Base-by-base conservation (phyloP, 2,113 vertebrate species). In the Hyperopisus bebe region DNA sequence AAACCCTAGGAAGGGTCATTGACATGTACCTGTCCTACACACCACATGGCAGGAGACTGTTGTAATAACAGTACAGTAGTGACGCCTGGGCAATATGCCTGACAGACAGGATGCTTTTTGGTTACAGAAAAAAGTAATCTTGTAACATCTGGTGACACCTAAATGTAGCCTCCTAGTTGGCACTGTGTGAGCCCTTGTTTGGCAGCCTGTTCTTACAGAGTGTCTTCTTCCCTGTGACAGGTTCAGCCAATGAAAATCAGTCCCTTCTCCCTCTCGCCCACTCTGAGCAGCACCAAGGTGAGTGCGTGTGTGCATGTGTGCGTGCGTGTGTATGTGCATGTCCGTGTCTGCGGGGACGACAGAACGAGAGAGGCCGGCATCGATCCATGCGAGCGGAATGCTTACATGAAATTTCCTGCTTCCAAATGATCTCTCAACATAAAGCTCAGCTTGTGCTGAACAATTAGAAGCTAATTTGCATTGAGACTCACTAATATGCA, bases 201-300 rank as follows among this genome's bases (percentile, higher is more conserved):
- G 42, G 42, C 39, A 84, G 82, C 1, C 70, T 31, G 13, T 31
- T 13, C 77, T 27, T 55, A 62, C 13, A 89, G 42, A 15, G 89
- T 51, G 82, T 13, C 91, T 3, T 39, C n/a, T 88, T 93, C 82
- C 88, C 85, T 92, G 62, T 94, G 88, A 10, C 91, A 97, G 96
- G 95, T 96, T 94, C 97, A 96, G 91, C 95, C 96, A 91, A 97
- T 95, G 95, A 97, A 97, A 95, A 93, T 95, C 92, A 95, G 94
- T 90, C 95, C 96, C 0, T 98, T 97, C 92, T 95, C 97, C 21
- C 92, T 96, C 77, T 96, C 97, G 85, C 96, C 96, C 82, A 94
- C 94, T 87, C 94, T 96, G 91, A 94, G 95, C 93, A 94, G 94
- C 95, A 95, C 92, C 93, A 97, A 97, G 96, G 97, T 97, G 93